A percentile compares a stretch with the other conserved stretches of the same genome.
Evolutionary conservation across 2,888 invertebrate species (phyloP).

Genomic region (Gibbula magus): DNA sequence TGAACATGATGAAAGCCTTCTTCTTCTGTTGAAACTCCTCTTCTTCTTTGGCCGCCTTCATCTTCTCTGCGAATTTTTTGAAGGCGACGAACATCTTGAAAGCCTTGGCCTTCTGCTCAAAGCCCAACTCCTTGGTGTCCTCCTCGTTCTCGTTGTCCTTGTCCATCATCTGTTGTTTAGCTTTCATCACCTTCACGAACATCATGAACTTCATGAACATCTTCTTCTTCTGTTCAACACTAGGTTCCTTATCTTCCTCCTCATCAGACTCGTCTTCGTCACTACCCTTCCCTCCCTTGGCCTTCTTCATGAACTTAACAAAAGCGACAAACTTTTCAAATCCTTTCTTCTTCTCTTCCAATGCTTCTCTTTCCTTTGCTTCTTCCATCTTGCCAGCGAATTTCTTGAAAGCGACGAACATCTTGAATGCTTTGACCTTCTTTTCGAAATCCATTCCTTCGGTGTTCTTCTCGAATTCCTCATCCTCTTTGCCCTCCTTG

Average conservation of each 20-base stretch:
- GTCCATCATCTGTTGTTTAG: not conserved
- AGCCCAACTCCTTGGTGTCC: not conserved
- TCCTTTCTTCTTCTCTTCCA: not conserved
- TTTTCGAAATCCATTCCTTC: not conserved
- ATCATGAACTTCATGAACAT: not conserved
- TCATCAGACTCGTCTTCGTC: not conserved
- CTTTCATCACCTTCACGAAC: not conserved
- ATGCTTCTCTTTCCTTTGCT: not conserved
- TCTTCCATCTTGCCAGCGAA: not conserved
- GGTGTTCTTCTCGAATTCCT: conserved; percentile 14
- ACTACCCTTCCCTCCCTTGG: not conserved
- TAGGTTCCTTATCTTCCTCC: not conserved
- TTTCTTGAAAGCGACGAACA: not conserved
- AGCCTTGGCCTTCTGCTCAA: conserved; percentile 9
- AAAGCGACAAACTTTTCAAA: not conserved
- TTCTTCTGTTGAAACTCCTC: not conserved
- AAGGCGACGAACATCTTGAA: not conserved
- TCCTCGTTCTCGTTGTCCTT: not conserved
- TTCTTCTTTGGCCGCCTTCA: not conserved
- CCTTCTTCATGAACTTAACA: not conserved
- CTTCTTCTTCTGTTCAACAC: not conserved
- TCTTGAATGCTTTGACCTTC: not conserved
- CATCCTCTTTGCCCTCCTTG: not conserved
- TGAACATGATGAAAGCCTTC: not conserved
- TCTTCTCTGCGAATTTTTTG: not conserved